Conservation (phyloP, 2,797 vertebrate genomes). For the Sparidentex hasta region DNA sequence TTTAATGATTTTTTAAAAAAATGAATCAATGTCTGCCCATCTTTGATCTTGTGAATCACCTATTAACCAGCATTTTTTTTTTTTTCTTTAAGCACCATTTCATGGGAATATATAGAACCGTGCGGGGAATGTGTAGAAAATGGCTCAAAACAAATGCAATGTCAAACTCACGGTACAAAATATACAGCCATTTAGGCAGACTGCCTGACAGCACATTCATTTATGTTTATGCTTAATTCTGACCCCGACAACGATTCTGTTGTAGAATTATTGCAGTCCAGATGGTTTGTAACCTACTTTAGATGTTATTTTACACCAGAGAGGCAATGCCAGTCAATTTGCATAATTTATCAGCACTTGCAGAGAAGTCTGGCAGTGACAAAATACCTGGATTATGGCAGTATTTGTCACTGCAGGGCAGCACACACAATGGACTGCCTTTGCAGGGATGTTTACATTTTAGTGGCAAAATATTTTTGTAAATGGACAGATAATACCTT, state of each 20-base stretch:
- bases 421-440: neutral
- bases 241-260: conserved; percentile 25
- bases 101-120: neutral
- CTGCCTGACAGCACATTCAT: neutral
- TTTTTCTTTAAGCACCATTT: neutral
- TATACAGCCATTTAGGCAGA: neutral
- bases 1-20: conserved; percentile 12
- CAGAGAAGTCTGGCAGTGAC: conserved; percentile 43
- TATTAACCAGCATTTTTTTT: neutral
- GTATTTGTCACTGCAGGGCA: conserved; percentile 33
- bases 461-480: conserved; percentile 18
- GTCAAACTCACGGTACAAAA: neutral
- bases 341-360: conserved; percentile 61
- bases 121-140: neutral
- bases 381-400: conserved; percentile 52
- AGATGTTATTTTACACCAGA: conserved; percentile 51
- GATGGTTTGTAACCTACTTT: conserved; percentile 49
- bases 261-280: conserved; percentile 45
- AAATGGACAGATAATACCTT: neutral
- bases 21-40: neutral
- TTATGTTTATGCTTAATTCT: conserved; percentile 30
- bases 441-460: conserved; percentile 34
- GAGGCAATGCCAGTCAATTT: conserved; percentile 41
- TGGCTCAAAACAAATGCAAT: neutral
- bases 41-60: neutral